Base-by-base conservation (phyloP, 2,797 vertebrate genomes). In the Tinamus major region DNA sequence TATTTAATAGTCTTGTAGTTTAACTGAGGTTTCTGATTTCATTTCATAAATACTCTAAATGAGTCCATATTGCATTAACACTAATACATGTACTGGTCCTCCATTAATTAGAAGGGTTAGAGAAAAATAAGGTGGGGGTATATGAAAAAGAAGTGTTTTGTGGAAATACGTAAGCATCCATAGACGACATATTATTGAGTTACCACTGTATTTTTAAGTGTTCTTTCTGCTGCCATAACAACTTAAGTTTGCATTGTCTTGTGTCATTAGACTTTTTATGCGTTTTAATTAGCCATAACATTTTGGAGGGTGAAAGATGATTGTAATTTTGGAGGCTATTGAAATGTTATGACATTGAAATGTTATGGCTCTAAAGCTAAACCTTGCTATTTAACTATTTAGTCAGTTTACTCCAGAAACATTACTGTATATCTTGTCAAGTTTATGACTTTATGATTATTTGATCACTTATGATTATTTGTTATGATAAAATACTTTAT, bases 131-230 rank as follows among this genome's bases (percentile, higher is more conserved):
- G 39, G 77, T 53, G 51, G 41, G 33, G 35, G 12, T 80, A 89
- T 92, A 35, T 64, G 58, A 85, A 86, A 84, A 55, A 87, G 81
- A 89, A 93, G 65, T 33, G 12, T 64, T 84, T 17, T 76, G 39
- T 89, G 87, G 76, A 79, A 37, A 18, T 83, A 71, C 2, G 23
- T 81, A 59, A 17, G 18, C n/a, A 79, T 79, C 33, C 0, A 0
- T 69, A 70, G 64, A 68, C 80, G 83, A 62, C 76, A 87, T 87
- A 74, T 78, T 82, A 78, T 44, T 81, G 71, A 91, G 46, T 82
- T 78, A 88, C 29, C 24, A 41, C 3, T 85, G 76, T 76, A 6
- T 83, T 93, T 92, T 90, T 95, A 95, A 88, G 79, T 93, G 39
- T 49, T 89, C 19, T 86, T 13, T 93, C 77, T 91, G 58, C 44